phyloP scores from a whole-genome alignment of 1,140 invertebrate genomes.

The Stegodyphus dumicola region DNA sequence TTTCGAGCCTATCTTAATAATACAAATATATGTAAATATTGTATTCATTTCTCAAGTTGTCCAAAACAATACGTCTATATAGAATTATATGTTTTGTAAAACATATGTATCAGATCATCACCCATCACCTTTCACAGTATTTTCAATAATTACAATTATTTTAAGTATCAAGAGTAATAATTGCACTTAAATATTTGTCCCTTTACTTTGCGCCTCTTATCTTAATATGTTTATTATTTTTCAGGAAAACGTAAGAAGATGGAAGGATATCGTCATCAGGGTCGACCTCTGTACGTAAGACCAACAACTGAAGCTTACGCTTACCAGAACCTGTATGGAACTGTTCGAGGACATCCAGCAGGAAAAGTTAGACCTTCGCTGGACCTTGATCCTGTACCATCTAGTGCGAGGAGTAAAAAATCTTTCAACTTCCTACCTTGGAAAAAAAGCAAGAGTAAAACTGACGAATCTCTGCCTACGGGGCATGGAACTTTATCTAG shows the following conservation, averaged over 20 bases:
- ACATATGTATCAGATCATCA: not conserved
- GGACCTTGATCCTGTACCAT: not conserved
- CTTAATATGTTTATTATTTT: not conserved
- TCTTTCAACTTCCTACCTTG: constrained; percentile 42
- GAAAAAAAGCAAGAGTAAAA: constrained; percentile 50
- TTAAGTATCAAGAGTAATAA: not conserved
- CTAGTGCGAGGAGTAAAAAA: not conserved
- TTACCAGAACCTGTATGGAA: constrained; percentile 48
- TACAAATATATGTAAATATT: too few species aligned
- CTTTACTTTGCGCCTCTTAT: not conserved
- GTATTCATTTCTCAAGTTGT: too few species aligned
- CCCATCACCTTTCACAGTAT: too few species aligned
- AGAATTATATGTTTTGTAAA: not conserved
- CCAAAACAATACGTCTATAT: not conserved
- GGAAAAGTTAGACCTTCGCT: constrained; percentile 23
- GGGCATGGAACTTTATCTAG: constrained; percentile 19
- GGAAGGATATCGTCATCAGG: constrained; percentile 47
- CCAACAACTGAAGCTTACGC: constrained; percentile 41
- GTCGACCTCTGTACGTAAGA: constrained; percentile 25
- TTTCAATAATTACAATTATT: not conserved
- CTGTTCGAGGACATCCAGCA: constrained; percentile 22
- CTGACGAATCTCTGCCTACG: constrained; percentile 5
- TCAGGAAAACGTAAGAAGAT: constrained; percentile 44
- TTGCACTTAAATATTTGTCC: not conserved
- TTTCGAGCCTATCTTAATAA: too few species aligned